These are phyloP conservation scores for Drosophila lacicola DNA, from an alignment of 2,888 invertebrate genomes.

Conservation along the genomic window DNA sequence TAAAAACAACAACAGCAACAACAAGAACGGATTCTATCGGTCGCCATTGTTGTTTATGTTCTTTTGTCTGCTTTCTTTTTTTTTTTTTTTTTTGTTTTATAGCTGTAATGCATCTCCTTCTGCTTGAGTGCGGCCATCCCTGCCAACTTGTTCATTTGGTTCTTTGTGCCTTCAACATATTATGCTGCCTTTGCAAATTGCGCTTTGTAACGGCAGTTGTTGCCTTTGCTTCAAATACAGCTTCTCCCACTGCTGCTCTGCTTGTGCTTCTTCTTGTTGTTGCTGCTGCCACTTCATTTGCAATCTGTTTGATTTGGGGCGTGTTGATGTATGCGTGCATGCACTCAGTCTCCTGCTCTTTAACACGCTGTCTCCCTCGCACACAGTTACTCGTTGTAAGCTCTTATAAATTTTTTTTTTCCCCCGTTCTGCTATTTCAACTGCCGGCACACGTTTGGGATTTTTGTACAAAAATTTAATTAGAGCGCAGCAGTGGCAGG, in stretches of 20 bases:
- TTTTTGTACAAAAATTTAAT: slow-evolving; percentile 58
- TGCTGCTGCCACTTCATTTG: slow-evolving; percentile 67
- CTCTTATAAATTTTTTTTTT: not conserved
- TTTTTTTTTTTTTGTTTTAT: slow-evolving; percentile 16
- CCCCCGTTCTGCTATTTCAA: slow-evolving; percentile 29
- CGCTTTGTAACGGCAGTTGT: slow-evolving; percentile 45
- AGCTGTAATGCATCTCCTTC: slow-evolving; percentile 40
- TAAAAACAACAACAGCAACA: slow-evolving; percentile 10
- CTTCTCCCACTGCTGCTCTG: slow-evolving; percentile 4
- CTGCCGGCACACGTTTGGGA: slow-evolving; percentile 51
- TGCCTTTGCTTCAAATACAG: slow-evolving; percentile 17
- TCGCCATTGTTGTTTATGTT: slow-evolving; percentile 37
- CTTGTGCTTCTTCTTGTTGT: slow-evolving; percentile 13
- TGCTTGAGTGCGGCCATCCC: slow-evolving; percentile 33
- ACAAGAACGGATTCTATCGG: slow-evolving; percentile 29
- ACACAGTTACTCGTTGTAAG: slow-evolving; percentile 8
- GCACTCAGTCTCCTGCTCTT: slow-evolving; percentile 19
- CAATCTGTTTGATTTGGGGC: slow-evolving; percentile 41
- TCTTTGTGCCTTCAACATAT: slow-evolving; percentile 36
- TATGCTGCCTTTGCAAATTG: slow-evolving; percentile 35
- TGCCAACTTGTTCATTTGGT: slow-evolving; percentile 37
- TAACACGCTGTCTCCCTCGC: slow-evolving; percentile 16
- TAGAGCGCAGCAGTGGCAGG: slow-evolving; percentile 44
- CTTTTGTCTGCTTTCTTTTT: slow-evolving; percentile 51
- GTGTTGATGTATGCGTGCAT: slow-evolving; percentile 23